phyloP scores from a whole-genome alignment of 2,797 vertebrate genomes.

The Xerus rutilus region DNA sequence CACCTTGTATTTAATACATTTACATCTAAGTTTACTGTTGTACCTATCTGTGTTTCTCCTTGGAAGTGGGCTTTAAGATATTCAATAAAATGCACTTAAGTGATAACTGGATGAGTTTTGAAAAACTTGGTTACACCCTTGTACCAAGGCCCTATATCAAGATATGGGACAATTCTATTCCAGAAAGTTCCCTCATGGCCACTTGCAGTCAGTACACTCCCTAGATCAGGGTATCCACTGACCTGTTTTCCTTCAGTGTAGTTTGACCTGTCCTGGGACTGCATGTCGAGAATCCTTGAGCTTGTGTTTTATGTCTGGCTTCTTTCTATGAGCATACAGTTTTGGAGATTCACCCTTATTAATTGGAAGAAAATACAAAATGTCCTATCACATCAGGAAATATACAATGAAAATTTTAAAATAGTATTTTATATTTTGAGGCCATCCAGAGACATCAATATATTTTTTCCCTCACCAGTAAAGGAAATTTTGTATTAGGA shows the following conservation, averaged over 20 bases:
- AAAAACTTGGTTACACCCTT: neutral
- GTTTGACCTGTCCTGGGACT: neutral
- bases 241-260: neutral
- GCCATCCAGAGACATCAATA: neutral
- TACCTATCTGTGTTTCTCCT: neutral
- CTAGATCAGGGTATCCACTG: neutral
- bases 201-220: neutral
- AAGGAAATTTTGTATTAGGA: neutral
- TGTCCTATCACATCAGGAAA: neutral
- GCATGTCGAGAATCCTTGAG: neutral
- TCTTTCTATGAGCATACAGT: neutral
- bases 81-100: neutral
- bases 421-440: neutral
- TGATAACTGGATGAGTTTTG: neutral
- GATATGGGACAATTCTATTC: neutral
- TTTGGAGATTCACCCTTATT: neutral
- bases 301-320: neutral
- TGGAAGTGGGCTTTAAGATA: neutral
- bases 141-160: fast-evolving
- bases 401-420: neutral
- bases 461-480: neutral
- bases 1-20: neutral
- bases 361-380: neutral
- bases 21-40: neutral
- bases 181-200: neutral